phyloP scores from a whole-genome alignment of 2,888 invertebrate genomes.

The Mythimna loreyi region DNA sequence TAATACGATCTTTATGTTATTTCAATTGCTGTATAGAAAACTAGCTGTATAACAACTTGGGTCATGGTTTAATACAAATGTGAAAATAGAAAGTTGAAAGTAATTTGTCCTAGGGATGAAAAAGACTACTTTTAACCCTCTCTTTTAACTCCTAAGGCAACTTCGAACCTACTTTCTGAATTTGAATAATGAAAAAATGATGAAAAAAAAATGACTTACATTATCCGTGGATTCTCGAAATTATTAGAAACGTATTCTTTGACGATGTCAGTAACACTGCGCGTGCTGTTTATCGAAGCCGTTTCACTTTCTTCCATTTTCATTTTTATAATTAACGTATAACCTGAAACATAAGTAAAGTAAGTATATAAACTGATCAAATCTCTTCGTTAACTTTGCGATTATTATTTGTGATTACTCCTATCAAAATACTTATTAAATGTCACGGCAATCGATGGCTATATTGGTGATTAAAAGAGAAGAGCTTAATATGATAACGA shows the following conservation, averaged over 20 bases:
- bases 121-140: too few relatives aligned
- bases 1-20: too few relatives aligned
- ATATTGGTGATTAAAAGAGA: background rate
- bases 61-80: too few relatives aligned
- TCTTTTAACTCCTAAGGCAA: too few relatives aligned
- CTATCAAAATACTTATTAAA: constrained; percentile 2
- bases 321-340: constrained; percentile 87
- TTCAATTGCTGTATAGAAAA: too few relatives aligned
- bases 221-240: constrained; percentile 78
- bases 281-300: constrained; percentile 24
- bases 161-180: too few relatives aligned
- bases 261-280: constrained; percentile 56
- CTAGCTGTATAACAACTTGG: too few relatives aligned
- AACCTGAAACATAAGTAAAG: constrained; percentile 71
- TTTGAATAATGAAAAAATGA: too few relatives aligned
- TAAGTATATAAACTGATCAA: background rate
- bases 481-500: constrained; percentile 1
- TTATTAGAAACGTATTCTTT: constrained; percentile 78
- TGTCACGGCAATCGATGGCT: background rate
- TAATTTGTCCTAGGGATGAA: too few relatives aligned
- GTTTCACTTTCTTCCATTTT: constrained; percentile 68
- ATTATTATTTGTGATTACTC: constrained; percentile 10
- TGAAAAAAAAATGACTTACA: constrained; percentile 75
- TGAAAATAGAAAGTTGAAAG: too few relatives aligned
- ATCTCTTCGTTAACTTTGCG: background rate